Percentiles rank a stretch among this genome's conserved stretches.
Conservation (phyloP, 2,797 vertebrate species). For the Pithecia hirsuta region DNA sequence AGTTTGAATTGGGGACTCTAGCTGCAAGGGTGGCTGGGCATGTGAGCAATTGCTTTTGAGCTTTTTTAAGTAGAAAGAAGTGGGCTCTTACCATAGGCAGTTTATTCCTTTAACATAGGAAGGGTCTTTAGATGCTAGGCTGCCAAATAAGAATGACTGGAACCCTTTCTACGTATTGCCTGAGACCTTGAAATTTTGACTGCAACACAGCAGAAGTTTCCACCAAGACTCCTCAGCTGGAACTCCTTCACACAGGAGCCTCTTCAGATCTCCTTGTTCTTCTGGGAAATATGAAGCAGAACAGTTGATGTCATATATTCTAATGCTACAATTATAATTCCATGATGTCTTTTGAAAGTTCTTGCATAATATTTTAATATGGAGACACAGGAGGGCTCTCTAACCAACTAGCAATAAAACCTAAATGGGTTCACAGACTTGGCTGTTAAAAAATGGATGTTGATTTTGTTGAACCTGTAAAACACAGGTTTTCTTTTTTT, state of each 20-base stretch:
- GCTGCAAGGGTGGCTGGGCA: not conserved
- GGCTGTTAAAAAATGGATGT: not conserved
- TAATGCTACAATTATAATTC: not conserved
- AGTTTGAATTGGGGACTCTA: not conserved
- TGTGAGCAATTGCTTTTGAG: not conserved
- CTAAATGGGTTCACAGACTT: not conserved
- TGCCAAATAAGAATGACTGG: not conserved
- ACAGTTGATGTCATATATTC: not conserved
- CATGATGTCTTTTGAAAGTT: not conserved
- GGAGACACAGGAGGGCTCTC: conserved; percentile 66
- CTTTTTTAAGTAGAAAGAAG: not conserved
- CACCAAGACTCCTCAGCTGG: not conserved
- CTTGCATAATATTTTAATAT: conserved; percentile 28
- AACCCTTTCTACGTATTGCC: not conserved
- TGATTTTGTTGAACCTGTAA: not conserved
- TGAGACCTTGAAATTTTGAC: not conserved
- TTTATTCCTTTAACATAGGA: not conserved
- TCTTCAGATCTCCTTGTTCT: not conserved
- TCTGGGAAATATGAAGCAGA: not conserved
- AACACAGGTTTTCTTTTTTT: not conserved
- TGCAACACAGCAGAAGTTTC: not conserved
- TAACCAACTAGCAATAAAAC: conserved; percentile 43
- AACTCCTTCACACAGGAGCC: not conserved
- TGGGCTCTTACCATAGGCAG: not conserved
- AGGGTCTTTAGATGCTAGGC: not conserved